These are phyloP conservation scores for Amphipoea oculea DNA, from an alignment of 2,888 invertebrate species.

Conservation along the genomic window DNA sequence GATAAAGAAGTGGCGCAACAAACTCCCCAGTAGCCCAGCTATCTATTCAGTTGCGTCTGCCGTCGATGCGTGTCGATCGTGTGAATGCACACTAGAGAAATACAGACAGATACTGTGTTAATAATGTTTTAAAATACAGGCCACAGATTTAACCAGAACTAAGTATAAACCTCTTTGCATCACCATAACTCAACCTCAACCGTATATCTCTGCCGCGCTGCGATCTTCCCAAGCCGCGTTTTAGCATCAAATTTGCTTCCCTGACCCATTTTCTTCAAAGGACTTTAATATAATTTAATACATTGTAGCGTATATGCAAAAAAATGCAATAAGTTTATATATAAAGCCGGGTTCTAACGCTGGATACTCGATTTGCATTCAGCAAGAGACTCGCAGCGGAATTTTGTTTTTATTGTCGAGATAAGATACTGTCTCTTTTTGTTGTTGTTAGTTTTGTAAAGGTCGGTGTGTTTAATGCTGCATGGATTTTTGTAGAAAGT, in stretches of 20 bases:
- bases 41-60: not conserved
- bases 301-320: slow-evolving; percentile 64
- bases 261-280: slow-evolving; percentile 61
- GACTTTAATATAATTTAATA: slow-evolving; percentile 63
- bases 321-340: slow-evolving; percentile 69
- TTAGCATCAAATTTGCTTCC: slow-evolving; percentile 61
- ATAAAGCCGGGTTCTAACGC: slow-evolving; percentile 62
- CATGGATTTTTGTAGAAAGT: not conserved
- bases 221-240: slow-evolving; percentile 39
- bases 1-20: not conserved
- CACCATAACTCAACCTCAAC: slow-evolving; percentile 30
- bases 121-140: not conserved
- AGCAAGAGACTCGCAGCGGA: slow-evolving; percentile 64
- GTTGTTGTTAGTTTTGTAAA: slow-evolving; percentile 34
- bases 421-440: slow-evolving; percentile 72
- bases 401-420: slow-evolving; percentile 76
- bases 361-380: slow-evolving; percentile 74
- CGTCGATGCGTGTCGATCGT: not conserved
- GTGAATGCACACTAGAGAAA: not conserved
- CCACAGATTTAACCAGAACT: slow-evolving; percentile 13
- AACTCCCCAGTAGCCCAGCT: not conserved
- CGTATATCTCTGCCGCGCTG: slow-evolving; percentile 24
- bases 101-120: no score
- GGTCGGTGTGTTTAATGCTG: slow-evolving; percentile 29
- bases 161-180: slow-evolving; percentile 16